Evolutionary conservation across 2,113 vertebrate genomes (phyloP), one percentile per base, ranked within the genome.

Genomic region (Vombatus ursinus): DNA sequence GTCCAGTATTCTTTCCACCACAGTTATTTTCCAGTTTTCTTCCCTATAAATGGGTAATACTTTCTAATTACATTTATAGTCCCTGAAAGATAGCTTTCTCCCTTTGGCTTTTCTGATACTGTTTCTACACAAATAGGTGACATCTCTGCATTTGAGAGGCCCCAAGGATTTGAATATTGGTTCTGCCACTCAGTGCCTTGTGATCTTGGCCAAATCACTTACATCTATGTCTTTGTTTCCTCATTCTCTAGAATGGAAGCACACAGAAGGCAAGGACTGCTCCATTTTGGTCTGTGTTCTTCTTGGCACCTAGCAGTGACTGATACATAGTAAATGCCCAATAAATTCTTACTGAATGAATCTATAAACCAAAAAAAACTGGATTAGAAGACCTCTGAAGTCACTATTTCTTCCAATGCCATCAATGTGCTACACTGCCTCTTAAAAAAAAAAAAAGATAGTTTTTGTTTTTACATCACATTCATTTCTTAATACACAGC

Each of bases 1-100:
- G 37, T n/a, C 16, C 37, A 77, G 5, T n/a, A 77, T 90, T 50
- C 19, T 90, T 90, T 50, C 26, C 11, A 50, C 48, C 49, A 44
- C 89, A 44, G 9, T 14, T 49, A 23, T 16, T 16, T 49, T 92
- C 94, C 91, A 28, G 52, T 49, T 94, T 93, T 90, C 52, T 61
- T 95, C 96, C 94, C 57, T 92, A 7, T 93, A 95, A 95, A 92
- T 92, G 44, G 92, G 0, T 53, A 54, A 25, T 9, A 54, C 31
- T 77, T 92, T 94, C 94, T 84, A 28, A 6, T 90, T 94, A 90
- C 37, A 77, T 91, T 48, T 37, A 31, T 51, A 51, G 94, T 50
- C 89, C 89, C 68, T 61, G 61, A 3, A 95, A 54, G 92, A 84
- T 23, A 50, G 68, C 44, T 92, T 93, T 95, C 51, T 93, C 52